Conservation (phyloP, 53 echinoderm and acorn worm genomes). For the Pentamera pediparva region DNA sequence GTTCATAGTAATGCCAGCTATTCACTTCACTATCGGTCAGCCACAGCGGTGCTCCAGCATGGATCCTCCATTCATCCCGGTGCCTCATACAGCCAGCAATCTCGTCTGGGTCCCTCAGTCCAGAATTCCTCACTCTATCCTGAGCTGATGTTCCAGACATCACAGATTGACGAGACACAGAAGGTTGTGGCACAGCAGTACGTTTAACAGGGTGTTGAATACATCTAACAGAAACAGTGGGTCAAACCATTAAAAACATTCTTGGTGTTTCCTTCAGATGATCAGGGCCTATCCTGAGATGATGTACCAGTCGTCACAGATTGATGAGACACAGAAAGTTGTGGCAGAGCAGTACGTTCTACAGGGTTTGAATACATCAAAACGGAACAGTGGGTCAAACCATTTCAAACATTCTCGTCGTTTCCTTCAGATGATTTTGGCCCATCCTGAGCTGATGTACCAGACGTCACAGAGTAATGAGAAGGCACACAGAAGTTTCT, state of each 20-base stretch:
- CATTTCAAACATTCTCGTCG: background rate
- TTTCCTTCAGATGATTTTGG: conserved; percentile 64
- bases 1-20: too few relatives aligned
- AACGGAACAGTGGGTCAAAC: conserved; percentile 47
- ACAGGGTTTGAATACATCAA: conserved; percentile 44
- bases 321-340: conserved; percentile 47
- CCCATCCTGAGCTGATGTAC: conserved; percentile 50
- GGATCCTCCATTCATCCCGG: too few relatives aligned
- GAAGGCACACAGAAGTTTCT: too few relatives aligned
- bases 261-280: too few relatives aligned
- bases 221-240: conserved; percentile 49
- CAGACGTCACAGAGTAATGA: conserved; percentile 42
- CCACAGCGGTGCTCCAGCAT: too few relatives aligned
- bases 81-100: too few relatives aligned
- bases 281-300: conserved; percentile 60
- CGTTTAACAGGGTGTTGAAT: conserved; percentile 18
- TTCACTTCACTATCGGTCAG: too few relatives aligned
- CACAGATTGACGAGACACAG: conserved; percentile 40
- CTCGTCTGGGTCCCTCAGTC: too few relatives aligned
- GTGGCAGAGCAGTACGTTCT: conserved; percentile 42
- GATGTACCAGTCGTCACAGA: conserved; percentile 57
- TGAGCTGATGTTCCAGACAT: conserved; percentile 51
- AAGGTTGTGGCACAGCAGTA: conserved; percentile 32
- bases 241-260: conserved; percentile 29
- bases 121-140: conserved; percentile 66